These are phyloP conservation scores for Brassicogethes aeneus DNA, from an alignment of 2,888 invertebrate species.

Conservation along the genomic window DNA sequence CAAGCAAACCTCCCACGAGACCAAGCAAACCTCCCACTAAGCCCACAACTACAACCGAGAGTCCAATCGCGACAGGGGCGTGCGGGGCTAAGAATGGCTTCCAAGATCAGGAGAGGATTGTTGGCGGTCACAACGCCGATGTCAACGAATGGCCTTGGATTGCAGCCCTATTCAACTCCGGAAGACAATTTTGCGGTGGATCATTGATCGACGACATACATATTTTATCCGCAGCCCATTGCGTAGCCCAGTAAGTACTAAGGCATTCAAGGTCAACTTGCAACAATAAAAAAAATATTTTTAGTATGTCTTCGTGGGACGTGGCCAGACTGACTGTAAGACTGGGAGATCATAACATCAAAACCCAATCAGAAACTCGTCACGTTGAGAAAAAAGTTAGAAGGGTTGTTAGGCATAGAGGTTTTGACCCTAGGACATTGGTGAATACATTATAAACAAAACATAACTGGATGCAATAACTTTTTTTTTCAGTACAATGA, in stretches of 20 bases:
- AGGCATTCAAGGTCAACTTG: slow-evolving; percentile 3
- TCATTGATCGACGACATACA: slow-evolving; percentile 72
- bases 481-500: slow-evolving; percentile 63
- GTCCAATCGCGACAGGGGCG: slow-evolving; percentile 10
- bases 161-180: slow-evolving; percentile 72
- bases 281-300: slow-evolving; percentile 6
- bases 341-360: slow-evolving; percentile 77
- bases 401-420: slow-evolving; percentile 74
- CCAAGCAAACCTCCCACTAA: slow-evolving; percentile 14
- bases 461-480: not conserved
- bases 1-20: slow-evolving; percentile 14
- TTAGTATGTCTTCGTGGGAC: slow-evolving; percentile 82
- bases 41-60: slow-evolving; percentile 13
- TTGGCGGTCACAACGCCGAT: slow-evolving; percentile 75
- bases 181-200: slow-evolving; percentile 82
- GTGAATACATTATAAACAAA: slow-evolving; percentile 39
- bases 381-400: slow-evolving; percentile 74
- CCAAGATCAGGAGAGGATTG: slow-evolving; percentile 73
- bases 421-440: slow-evolving; percentile 74
- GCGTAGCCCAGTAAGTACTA: slow-evolving; percentile 71
- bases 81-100: slow-evolving; percentile 76
- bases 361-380: slow-evolving; percentile 60
- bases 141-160: slow-evolving; percentile 73
- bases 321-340: slow-evolving; percentile 73
- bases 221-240: slow-evolving; percentile 79